Evolutionary conservation across 2,888 invertebrate genomes (phyloP).

Genomic region (Volucella inflata): DNA sequence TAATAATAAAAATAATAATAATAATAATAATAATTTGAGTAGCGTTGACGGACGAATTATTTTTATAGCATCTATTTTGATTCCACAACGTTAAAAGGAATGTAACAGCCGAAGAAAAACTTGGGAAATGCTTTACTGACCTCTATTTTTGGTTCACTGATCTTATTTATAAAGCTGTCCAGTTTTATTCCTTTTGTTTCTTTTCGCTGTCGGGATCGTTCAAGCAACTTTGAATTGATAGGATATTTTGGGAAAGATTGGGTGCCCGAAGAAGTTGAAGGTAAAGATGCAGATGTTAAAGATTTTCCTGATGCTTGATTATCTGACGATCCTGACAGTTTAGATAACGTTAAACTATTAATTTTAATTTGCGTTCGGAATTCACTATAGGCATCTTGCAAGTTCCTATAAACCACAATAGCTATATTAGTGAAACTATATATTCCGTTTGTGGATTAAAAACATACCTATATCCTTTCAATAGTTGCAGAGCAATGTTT

Average conservation of each 20-base stretch:
- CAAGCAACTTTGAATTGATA: conserved; percentile 12
- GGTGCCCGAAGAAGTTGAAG: background rate
- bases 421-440: conserved; percentile 9
- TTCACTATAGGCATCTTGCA: conserved; percentile 23
- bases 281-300: conserved; percentile 10
- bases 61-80: conserved; percentile 25
- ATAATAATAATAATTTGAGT: conserved; percentile 3
- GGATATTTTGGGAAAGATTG: background rate
- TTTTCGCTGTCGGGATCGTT: background rate
- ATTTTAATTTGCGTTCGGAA: conserved; percentile 10
- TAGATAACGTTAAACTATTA: conserved; percentile 8
- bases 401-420: conserved; percentile 11
- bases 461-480: conserved; percentile 5
- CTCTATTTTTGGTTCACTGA: conserved; percentile 10
- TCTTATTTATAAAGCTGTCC: conserved; percentile 1
- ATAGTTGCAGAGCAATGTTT: background rate
- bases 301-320: conserved; percentile 9
- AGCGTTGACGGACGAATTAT: conserved; percentile 19
- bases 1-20: background rate
- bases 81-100: conserved; percentile 30
- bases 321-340: conserved; percentile 6
- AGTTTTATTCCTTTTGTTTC: conserved; percentile 5
- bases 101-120: conserved; percentile 8
- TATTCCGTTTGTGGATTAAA: conserved; percentile 23
- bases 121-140: conserved; percentile 11